Evolutionary conservation across 53 echinoderm and acorn worm genomes (phyloP).

Genomic region (Astropecten irregularis): DNA sequence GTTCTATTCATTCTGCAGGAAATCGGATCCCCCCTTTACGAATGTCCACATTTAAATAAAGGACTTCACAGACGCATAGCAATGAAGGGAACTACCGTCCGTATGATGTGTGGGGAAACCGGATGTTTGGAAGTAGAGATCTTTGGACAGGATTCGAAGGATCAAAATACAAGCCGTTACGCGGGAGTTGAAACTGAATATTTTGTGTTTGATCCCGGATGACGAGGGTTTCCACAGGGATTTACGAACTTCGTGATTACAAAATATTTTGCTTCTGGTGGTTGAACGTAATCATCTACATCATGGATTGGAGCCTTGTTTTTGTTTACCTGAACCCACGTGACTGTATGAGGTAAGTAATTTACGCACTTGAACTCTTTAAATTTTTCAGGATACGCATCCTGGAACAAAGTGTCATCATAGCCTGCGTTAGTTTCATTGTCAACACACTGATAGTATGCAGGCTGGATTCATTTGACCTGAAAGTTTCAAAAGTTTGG

Average conservation of each 20-base stretch:
- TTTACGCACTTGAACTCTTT: neutral
- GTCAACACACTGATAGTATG: no score
- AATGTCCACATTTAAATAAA: constrained; percentile 23
- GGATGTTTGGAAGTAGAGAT: constrained; percentile 30
- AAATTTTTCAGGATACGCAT: no score
- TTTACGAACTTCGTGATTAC: constrained; percentile 49
- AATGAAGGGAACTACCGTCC: constrained; percentile 1
- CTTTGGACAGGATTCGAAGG: neutral
- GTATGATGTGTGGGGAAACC: constrained; percentile 3
- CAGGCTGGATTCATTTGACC: no score
- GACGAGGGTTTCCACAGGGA: constrained; percentile 25
- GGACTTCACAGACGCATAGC: neutral
- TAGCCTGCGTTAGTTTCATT: no score
- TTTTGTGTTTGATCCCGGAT: constrained; percentile 28
- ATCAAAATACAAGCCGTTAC: constrained; percentile 33
- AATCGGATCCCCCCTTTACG: neutral
- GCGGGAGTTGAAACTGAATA: constrained; percentile 45
- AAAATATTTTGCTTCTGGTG: constrained; percentile 31
- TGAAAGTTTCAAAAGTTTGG: no score
- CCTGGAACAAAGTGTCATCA: no score
- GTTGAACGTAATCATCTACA: constrained; percentile 27
- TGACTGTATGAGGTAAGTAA: constrained; percentile 32
- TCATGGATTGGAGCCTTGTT: constrained; percentile 20
- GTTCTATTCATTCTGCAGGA: constrained; percentile 19
- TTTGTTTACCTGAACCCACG: constrained; percentile 36